These are phyloP conservation scores for Ornithorhynchus anatinus DNA, from an alignment of 2,113 vertebrate genomes.

Conservation along the genomic window DNA sequence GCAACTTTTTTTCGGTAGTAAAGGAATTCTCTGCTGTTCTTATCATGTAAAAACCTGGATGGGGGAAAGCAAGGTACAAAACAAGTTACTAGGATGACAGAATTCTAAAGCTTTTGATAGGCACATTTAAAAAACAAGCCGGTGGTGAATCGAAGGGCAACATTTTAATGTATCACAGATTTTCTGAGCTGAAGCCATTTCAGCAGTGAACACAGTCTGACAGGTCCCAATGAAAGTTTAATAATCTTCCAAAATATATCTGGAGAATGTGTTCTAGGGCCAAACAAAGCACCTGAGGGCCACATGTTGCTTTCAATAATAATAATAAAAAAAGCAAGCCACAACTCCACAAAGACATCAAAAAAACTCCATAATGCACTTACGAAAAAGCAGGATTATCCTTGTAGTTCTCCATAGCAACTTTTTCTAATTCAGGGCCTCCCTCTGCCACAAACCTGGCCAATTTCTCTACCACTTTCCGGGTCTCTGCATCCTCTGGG, in stretches of 20 bases:
- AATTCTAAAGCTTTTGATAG: not conserved
- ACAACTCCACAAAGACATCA: not conserved
- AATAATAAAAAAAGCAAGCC: not conserved
- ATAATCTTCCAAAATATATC: not conserved
- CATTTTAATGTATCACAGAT: too few relatives aligned
- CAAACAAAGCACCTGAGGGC: not conserved
- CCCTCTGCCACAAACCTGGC: conserved; percentile 94
- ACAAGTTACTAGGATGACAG: not conserved
- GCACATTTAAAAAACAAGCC: not conserved
- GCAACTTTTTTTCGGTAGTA: conserved; percentile 96
- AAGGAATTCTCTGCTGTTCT: conserved; percentile 89
- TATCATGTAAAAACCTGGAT: conserved; percentile 91
- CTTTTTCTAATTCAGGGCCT: conserved; percentile 88
- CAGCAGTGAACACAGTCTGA: too few relatives aligned
- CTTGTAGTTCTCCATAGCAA: conserved; percentile 92
- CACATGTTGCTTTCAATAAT: not conserved
- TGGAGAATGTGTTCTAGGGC: not conserved
- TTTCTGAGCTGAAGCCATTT: too few relatives aligned
- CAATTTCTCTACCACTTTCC: conserved; percentile 92
- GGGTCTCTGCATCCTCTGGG: conserved; percentile 94
- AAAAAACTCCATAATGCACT: conserved; percentile 57
- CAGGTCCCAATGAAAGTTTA: not conserved
- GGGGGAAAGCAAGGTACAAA: not conserved
- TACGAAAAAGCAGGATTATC: conserved; percentile 91
- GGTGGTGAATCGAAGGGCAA: too few relatives aligned